Conservation (phyloP, 1,140 invertebrate species). For the Drosophila teissieri region DNA sequence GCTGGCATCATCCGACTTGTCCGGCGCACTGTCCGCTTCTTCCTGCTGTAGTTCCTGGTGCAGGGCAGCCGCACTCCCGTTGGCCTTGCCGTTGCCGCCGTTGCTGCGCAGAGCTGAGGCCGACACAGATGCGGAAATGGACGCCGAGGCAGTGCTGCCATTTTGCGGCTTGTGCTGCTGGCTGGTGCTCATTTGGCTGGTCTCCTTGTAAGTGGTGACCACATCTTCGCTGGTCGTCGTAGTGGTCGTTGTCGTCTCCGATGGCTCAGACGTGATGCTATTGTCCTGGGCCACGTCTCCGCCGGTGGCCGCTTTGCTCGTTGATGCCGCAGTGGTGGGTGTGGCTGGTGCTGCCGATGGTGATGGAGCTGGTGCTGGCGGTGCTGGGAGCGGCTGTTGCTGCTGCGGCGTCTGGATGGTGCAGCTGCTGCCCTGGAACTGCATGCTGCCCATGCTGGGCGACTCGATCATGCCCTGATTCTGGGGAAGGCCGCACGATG, state of each 20-base stretch:
- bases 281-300: conserved; percentile 79
- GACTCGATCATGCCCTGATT: conserved; percentile 75
- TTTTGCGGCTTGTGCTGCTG: conserved; percentile 56
- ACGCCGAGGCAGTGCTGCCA: conserved; percentile 45
- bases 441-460: conserved; percentile 79
- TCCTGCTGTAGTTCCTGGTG: conserved; percentile 25
- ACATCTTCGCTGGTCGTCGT: conserved; percentile 84
- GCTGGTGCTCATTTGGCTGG: conserved; percentile 70
- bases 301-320: conserved; percentile 29
- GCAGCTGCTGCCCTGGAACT: conserved; percentile 70
- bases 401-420: conserved; percentile 77
- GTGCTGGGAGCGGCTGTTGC: conserved; percentile 51
- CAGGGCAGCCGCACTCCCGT: conserved; percentile 5
- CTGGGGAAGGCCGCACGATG: conserved; percentile 32
- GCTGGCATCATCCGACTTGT: conserved; percentile 71
- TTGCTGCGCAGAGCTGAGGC: conserved; percentile 22
- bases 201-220: conserved; percentile 82
- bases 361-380: conserved; percentile 39
- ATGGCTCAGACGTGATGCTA: conserved; percentile 83
- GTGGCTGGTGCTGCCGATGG: conserved; percentile 20
- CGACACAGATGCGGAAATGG: conserved; percentile 41
- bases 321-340: conserved; percentile 30
- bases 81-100: conserved; percentile 21
- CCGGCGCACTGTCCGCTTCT: conserved; percentile 55
- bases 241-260: conserved; percentile 82